Base-by-base conservation (phyloP, 2,888 invertebrate species). In the Myopa tessellatipennis region DNA sequence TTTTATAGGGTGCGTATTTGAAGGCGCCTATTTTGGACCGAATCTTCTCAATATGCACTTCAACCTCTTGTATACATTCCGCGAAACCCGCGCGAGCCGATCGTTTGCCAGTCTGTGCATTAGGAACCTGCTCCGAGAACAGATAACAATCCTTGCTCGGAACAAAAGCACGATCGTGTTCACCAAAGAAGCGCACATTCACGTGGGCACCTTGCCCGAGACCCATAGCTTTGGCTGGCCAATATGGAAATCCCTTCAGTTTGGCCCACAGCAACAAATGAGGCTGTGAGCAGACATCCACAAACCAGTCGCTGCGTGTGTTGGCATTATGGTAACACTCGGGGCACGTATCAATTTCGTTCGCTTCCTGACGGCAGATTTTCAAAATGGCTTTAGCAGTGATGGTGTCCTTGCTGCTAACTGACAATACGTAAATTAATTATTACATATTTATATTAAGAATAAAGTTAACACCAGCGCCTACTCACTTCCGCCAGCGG, bases 241-340 rank as follows among this genome's bases (percentile, higher is more conserved):
- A 99, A 89, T 95, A 98, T 0, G 98, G 98, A 86, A 98, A 98
- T 89, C 93, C 98, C 90, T 98, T 97, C 14, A 98, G 90, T 88
- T 98, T 98, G 0, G 98, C 98, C 98, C 98, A 99, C 0, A 98
- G 94, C 77, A 98, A 89, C 18, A 96, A 90, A 90, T 98, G 98
- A 0, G 98, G 98, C 77, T 93, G 93, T 36, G 94, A 93, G 90
- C 98, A 98, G 3, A 96, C 96, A 85, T 97, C 95, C 0, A 95
- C 93, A 89, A 98, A 98, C 97, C 98, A 98, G 78, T 94, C 93
- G 74, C 92, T 91, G 55, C 94, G 92, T 0, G 94, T 93, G 85
- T 96, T 95, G 6, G 96, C 96, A 84, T 94, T 95, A 69, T 92
- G 90, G 89, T 98, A 98, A 88, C 98, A 98, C 86, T 96, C 96